Evolutionary conservation across 1,140 invertebrate genomes (phyloP), one percentile per base, ranked within the genome.

Genomic region (Drosophila triauraria): DNA sequence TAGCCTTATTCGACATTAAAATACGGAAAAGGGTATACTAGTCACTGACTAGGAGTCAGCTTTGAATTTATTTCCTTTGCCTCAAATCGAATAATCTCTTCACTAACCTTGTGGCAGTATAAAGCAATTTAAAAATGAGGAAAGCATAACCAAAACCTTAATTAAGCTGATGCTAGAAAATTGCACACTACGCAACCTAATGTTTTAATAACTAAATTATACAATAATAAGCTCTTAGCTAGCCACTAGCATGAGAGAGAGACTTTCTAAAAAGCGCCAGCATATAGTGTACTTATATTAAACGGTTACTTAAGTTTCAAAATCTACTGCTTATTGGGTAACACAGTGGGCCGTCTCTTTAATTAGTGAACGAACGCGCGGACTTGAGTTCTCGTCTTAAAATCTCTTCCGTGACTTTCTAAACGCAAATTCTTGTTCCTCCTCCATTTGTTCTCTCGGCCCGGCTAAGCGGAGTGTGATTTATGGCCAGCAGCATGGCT

Each of bases 391-490:
- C 65, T 59, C 32, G 38, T 32, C 38, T 30, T 25, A 23, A 50
- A 71, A 56, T 56, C 53, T 59, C 76, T 61, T 57, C 42, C 72
- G 48, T 70, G 71, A 78, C 80, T 82, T 82, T 82, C 80, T 74
- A 82, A 82, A 82, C 65, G 35, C 70, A 75, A 76, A 71, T 78
- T 59, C 65, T 82, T 67, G 38, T 50, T 25, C 13, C 53, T 25
- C 13, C 53, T 42, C 60, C 62, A 56, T 65, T 44, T 62, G 59
- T 64, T 64, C 57, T 64, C 10, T 64, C 4, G 61, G 38, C 27
- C 40, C 15, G 57, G 40, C 53, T 65, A 77, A 77, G 44, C 62
- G 23, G 75, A 17, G 68, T 63, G 38, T 82, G 80, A 82, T 82
- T 82, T 82, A 82, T 82, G 74, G 30, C 53, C 43, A 46, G 50